Evolutionary conservation across 2,113 vertebrate species (phyloP).

Genomic region (Sorex fumeus): DNA sequence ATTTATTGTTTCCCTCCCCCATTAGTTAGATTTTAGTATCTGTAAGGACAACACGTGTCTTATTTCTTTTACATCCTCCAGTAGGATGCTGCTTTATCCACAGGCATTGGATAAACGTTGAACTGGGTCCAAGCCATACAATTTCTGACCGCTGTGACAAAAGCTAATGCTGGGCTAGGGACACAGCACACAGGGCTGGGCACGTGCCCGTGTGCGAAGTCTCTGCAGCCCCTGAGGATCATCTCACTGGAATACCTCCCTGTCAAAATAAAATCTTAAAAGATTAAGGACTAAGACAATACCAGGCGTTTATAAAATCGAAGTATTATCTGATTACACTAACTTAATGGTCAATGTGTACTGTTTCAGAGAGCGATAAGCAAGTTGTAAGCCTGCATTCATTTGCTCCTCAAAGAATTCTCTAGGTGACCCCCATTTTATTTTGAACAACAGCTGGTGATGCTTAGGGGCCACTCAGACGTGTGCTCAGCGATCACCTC

Average conservation of each 20-base stretch:
- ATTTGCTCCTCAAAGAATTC: neutral
- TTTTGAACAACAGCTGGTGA: too few relatives aligned
- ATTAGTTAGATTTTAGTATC: neutral
- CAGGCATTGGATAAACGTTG: neutral
- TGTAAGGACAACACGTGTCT: neutral
- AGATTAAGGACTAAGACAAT: neutral
- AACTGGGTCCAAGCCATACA: neutral
- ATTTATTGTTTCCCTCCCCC: neutral
- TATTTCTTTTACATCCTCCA: neutral
- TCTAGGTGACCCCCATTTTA: too few relatives aligned
- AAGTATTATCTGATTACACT: neutral
- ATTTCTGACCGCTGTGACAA: neutral
- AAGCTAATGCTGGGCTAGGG: neutral
- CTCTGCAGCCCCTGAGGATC: too few relatives aligned
- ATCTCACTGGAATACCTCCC: too few relatives aligned
- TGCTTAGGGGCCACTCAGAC: too few relatives aligned
- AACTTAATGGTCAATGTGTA: neutral
- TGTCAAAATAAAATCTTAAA: too few relatives aligned
- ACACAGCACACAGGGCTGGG: too few relatives aligned
- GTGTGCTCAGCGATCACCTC: too few relatives aligned
- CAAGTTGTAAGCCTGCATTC: neutral
- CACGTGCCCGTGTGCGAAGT: too few relatives aligned
- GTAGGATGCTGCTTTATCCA: neutral
- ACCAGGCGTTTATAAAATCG: neutral
- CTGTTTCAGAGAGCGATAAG: neutral